Conservation (phyloP, 1,140 invertebrate species). For the Muscidifurax raptorellus region DNA sequence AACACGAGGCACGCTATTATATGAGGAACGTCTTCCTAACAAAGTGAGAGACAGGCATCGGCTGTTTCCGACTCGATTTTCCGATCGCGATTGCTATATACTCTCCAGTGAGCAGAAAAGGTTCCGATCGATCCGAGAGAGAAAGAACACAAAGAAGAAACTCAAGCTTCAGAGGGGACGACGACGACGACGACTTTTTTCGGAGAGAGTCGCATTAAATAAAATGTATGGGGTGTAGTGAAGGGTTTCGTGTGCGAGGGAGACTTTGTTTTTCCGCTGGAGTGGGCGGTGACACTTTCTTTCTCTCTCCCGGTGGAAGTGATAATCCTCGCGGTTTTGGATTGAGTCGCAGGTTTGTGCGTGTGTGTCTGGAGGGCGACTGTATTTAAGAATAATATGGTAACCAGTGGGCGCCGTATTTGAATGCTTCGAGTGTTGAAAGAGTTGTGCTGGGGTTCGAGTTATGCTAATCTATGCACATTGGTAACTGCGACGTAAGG, state of each 20-base stretch:
- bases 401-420: too few species aligned
- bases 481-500: not conserved
- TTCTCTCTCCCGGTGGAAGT: too few species aligned
- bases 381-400: too few species aligned
- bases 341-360: too few species aligned
- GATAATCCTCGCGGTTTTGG: too few species aligned
- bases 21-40: too few species aligned
- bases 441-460: too few species aligned
- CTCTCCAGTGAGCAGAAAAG: conserved; percentile 27
- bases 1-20: not conserved
- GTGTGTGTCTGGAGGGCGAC: too few species aligned
- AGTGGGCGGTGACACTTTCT: not conserved
- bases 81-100: conserved; percentile 36
- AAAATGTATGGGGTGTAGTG: conserved; percentile 43
- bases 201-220: conserved; percentile 57
- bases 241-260: not conserved
- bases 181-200: conserved; percentile 51
- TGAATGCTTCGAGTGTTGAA: too few species aligned
- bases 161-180: conserved; percentile 42
- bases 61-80: conserved; percentile 36
- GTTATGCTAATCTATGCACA: too few species aligned
- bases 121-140: conserved; percentile 43
- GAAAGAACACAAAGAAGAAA: conserved; percentile 39
- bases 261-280: not conserved
- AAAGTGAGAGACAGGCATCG: not conserved